phyloP scores from a whole-genome alignment of 2,888 invertebrate species.

The Noctua janthe region DNA sequence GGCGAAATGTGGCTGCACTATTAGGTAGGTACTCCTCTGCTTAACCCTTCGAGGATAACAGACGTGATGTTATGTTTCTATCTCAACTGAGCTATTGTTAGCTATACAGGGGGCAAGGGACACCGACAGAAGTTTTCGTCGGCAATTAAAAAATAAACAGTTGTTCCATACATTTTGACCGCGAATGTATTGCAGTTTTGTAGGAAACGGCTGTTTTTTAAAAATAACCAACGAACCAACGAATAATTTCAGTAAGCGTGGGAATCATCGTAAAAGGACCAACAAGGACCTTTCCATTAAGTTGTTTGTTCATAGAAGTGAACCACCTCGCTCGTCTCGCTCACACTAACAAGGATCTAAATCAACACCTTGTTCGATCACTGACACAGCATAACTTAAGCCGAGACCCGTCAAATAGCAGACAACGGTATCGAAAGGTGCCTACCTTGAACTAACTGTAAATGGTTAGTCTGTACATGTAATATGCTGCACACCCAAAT shows the following conservation, averaged over 20 bases:
- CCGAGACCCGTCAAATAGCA: conserved; percentile 42
- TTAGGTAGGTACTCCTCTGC: neutral
- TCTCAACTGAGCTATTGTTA: no score
- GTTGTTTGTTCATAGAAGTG: conserved; percentile 16
- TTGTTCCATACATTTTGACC: no score
- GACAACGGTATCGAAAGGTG: conserved; percentile 68
- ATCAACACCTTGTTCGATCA: conserved; percentile 26
- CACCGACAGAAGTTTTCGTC: no score
- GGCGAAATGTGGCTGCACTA: neutral
- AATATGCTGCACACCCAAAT: conserved; percentile 51
- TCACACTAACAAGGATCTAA: conserved; percentile 15
- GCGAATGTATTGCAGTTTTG: no score
- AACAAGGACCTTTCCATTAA: neutral
- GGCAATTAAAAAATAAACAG: no score
- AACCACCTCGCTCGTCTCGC: conserved; percentile 4
- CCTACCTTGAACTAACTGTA: conserved; percentile 68
- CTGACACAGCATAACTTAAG: conserved; percentile 19
- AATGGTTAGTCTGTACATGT: conserved; percentile 28
- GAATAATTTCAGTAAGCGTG: neutral
- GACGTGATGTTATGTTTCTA: neutral
- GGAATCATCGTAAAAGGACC: neutral
- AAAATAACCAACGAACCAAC: no score
- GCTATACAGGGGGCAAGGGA: no score
- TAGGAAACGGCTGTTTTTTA: no score
- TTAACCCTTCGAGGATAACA: neutral